Evolutionary conservation across 2,797 vertebrate genomes (phyloP).

Genomic region (Geotrypetes seraphini): DNA sequence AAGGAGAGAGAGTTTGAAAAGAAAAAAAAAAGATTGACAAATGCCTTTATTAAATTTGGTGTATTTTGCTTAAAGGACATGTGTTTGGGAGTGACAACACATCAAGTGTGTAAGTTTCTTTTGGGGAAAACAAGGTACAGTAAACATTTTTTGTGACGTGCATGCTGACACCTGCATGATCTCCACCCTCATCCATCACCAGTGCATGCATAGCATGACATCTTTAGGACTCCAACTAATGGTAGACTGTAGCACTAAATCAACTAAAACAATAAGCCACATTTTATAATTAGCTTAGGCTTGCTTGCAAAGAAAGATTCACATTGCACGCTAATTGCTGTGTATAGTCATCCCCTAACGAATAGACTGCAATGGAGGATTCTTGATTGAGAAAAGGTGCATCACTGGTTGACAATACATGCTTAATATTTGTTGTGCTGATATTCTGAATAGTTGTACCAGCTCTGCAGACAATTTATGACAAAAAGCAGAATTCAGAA

Average conservation of each 20-base stretch:
- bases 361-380: too few species aligned
- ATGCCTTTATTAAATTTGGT: neutral
- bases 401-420: too few species aligned
- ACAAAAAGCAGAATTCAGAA: too few species aligned
- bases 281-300: neutral
- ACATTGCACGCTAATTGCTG: neutral
- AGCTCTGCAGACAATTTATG: too few species aligned
- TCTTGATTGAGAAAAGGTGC: too few species aligned
- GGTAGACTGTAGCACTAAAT: neutral
- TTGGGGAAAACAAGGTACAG: conserved; percentile 8
- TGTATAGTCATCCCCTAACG: neutral
- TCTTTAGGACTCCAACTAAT: neutral
- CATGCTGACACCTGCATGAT: neutral
- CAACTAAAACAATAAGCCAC: neutral
- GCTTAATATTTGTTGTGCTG: too few species aligned
- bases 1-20: neutral
- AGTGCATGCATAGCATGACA: neutral
- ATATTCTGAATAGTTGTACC: too few species aligned
- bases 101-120: conserved; percentile 1
- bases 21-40: too few species aligned
- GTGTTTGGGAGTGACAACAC: conserved; percentile 16
- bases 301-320: neutral
- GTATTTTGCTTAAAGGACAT: conserved; percentile 23
- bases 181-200: too few species aligned
- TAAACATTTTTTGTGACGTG: neutral